Evolutionary conservation across 2,797 vertebrate species (phyloP), one percentile per base, ranked within the genome.

Genomic region (Falco peregrinus): DNA sequence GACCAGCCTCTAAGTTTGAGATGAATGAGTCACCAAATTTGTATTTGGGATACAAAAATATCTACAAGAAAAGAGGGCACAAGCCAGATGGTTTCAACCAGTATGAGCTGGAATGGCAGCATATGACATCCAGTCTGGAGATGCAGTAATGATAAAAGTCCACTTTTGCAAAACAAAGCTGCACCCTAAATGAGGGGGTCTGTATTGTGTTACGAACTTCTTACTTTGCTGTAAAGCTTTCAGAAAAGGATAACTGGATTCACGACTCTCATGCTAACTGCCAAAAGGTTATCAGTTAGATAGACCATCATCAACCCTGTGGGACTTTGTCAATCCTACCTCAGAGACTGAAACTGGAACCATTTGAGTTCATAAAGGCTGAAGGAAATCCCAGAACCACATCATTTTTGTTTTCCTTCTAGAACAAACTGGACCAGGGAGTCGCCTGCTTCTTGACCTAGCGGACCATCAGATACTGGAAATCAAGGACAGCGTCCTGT

Each of bases 251-350:
- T 13, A 76, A 61, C 9, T 88, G 47, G 50, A 26, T 85, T 78
- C 6, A 60, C 7, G 31, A 17, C 15, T 39, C 57, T 17, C 20
- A 39, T n/a, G 48, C 64, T 64, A 53, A 41, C 33, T 63, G 26
- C 21, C 26, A 28, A 48, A 59, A 29, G n/a, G n/a, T 28, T 41
- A 41, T 64, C 24, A 21, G 8, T n/a, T 56, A 26, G 22, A 43
- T 20, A 19, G 47, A 70, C 26, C 14, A n/a, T 35, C 6, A 8
- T 5, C 1, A 3, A n/a, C 3, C 13, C 29, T 9, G 1, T 15
- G 17, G 54, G 28, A 73, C 29, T 19, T 24, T 8, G 10, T 65
- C 31, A 35, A 18, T 35, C 39, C 31, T 78, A 33, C n/a, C 13
- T 75, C 61, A 10, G 37, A 53, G 18, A 43, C 6, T 26, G 35